phyloP scores from a whole-genome alignment of 2,888 invertebrate genomes.

The Drosophila austrosaltans region DNA sequence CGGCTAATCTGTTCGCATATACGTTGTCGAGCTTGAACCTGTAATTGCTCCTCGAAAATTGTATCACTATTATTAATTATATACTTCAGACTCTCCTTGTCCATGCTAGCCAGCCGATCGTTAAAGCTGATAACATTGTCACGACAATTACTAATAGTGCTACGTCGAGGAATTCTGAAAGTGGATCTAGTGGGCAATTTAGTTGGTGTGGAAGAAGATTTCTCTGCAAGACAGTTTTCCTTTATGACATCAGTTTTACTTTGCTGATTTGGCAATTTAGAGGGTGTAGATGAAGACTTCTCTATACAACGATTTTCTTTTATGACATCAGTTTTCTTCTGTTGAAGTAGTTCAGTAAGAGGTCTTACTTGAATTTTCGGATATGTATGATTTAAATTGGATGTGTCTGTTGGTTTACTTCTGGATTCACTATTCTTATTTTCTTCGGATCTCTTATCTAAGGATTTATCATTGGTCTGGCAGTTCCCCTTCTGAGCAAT shows the following conservation, averaged over 20 bases:
- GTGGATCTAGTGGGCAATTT: not conserved
- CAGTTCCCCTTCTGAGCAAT: not conserved
- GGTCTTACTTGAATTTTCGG: conserved; percentile 78
- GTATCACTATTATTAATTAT: conserved; percentile 82
- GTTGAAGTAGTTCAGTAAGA: conserved; percentile 67
- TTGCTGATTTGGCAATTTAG: conserved; percentile 55
- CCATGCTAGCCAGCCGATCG: conserved; percentile 80
- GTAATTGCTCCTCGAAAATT: conserved; percentile 81
- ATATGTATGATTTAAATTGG: conserved; percentile 14
- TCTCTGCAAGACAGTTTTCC: conserved; percentile 31
- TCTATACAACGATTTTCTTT: conserved; percentile 38
- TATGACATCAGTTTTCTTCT: conserved; percentile 57
- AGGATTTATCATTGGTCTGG: not conserved
- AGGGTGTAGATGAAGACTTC: too few species aligned
- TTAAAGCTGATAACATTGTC: conserved; percentile 53
- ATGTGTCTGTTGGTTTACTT: not conserved
- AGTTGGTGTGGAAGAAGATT: not conserved
- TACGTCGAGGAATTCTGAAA: conserved; percentile 45
- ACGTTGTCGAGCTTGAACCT: conserved; percentile 78
- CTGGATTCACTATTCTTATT: conserved; percentile 3
- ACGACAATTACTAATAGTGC: conserved; percentile 49
- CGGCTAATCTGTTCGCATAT: conserved; percentile 80
- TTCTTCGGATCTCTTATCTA: not conserved
- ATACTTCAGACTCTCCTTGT: conserved; percentile 80
- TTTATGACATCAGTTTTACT: conserved; percentile 58